Evolutionary conservation across 2,888 invertebrate genomes (phyloP).

Genomic region (Aethes cnicana): DNA sequence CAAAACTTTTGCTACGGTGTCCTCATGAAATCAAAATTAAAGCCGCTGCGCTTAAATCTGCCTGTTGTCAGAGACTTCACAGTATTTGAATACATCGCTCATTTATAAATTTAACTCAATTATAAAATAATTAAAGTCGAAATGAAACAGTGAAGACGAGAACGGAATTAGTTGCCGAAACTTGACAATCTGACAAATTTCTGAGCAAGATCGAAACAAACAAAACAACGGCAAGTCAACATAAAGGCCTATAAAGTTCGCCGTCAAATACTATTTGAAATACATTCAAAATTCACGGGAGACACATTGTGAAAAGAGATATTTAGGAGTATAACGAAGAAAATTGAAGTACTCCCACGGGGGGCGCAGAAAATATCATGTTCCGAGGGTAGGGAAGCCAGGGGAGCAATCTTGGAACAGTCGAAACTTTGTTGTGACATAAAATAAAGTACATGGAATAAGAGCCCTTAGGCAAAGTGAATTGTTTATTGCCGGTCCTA

Average conservation of each 20-base stretch:
- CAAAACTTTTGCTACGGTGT: too few relatives aligned
- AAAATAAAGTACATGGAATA: neutral
- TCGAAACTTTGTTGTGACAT: slow-evolving; percentile 1
- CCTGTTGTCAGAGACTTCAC: too few relatives aligned
- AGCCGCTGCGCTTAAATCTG: too few relatives aligned
- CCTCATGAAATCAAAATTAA: too few relatives aligned
- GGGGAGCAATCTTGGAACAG: slow-evolving; percentile 13
- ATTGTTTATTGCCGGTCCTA: neutral
- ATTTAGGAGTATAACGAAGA: slow-evolving; percentile 23
- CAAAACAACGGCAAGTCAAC: neutral
- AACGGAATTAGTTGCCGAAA: too few relatives aligned
- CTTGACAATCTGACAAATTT: neutral
- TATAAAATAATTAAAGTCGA: too few relatives aligned
- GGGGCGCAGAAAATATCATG: slow-evolving; percentile 25
- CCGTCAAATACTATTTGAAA: slow-evolving; percentile 19
- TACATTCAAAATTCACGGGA: slow-evolving; percentile 18
- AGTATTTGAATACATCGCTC: too few relatives aligned
- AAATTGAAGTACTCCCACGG: slow-evolving; percentile 24
- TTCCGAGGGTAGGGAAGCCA: slow-evolving; percentile 10
- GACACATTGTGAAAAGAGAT: slow-evolving; percentile 24
- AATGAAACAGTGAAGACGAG: too few relatives aligned
- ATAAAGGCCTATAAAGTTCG: slow-evolving; percentile 5
- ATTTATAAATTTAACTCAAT: too few relatives aligned
- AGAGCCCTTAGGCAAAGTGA: too few relatives aligned
- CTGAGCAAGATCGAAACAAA: neutral